Evolutionary conservation across 64 coral and sea anemone species (phyloP).

Genomic region (Hydrozoanthus tunicans): DNA sequence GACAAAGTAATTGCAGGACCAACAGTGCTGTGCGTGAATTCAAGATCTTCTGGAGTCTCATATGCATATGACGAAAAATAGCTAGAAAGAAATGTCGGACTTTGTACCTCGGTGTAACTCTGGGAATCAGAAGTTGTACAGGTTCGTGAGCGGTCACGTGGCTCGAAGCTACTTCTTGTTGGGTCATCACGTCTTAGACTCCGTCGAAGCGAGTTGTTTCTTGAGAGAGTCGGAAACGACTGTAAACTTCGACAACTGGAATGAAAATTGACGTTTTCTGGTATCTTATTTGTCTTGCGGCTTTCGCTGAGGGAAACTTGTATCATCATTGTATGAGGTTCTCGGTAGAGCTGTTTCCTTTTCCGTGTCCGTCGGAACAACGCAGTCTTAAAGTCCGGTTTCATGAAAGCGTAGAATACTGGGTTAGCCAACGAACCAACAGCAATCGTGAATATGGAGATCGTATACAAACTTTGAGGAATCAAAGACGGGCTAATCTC

Average conservation of each 20-base stretch:
- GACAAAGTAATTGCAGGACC: too few relatives aligned
- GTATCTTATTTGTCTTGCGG: neutral
- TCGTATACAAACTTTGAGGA: slow-evolving; percentile 21
- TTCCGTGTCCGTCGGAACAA: neutral
- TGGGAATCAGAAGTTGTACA: neutral
- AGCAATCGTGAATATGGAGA: slow-evolving; percentile 47
- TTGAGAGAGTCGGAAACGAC: neutral
- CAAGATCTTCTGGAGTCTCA: neutral
- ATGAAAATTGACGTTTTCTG: slow-evolving; percentile 12
- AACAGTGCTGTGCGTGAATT: neutral
- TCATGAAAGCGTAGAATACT: slow-evolving; percentile 54
- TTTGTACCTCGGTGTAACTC: neutral
- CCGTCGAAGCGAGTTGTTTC: slow-evolving; percentile 8
- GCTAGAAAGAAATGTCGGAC: neutral
- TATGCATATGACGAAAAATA: neutral
- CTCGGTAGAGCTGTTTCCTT: neutral
- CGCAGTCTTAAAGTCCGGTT: slow-evolving; percentile 35
- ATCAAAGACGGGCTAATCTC: slow-evolving; percentile 23
- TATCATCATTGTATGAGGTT: neutral
- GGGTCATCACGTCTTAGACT: neutral
- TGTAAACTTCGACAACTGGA: neutral
- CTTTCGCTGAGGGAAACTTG: slow-evolving; percentile 3
- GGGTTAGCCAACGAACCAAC: slow-evolving; percentile 29
- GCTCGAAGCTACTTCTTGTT: neutral
- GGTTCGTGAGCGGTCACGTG: too few relatives aligned